These are phyloP conservation scores for Smithornis capensis DNA, from an alignment of 2,113 vertebrate species.

Conservation along the genomic window DNA sequence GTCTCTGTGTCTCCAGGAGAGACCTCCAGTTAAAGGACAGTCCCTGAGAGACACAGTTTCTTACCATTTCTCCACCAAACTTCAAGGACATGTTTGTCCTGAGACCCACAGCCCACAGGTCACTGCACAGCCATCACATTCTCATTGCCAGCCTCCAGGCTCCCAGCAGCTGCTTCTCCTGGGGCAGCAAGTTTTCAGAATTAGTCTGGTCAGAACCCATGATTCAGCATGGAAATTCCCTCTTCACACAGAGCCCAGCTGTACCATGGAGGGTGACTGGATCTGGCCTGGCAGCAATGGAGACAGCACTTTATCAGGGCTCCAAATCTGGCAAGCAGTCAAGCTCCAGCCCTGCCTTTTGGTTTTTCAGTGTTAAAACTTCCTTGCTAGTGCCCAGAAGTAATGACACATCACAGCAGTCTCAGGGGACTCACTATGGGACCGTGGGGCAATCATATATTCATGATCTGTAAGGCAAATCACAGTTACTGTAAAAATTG, in stretches of 20 bases:
- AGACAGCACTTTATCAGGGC: neutral
- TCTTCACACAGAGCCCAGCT: neutral
- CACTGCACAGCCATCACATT: neutral
- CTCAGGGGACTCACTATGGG: fast-evolving
- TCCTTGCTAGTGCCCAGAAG: neutral
- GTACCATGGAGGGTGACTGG: fast-evolving
- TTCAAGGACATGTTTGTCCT: neutral
- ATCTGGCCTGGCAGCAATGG: neutral
- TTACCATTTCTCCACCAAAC: neutral
- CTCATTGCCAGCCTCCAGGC: neutral
- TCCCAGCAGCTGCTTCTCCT: neutral
- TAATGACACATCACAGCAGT: neutral
- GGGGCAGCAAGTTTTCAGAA: neutral
- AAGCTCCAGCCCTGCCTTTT: neutral
- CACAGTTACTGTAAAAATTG: neutral
- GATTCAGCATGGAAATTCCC: neutral
- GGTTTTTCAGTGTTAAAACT: neutral
- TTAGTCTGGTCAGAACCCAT: neutral
- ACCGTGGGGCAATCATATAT: neutral
- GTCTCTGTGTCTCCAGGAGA: neutral
- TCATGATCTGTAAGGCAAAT: neutral
- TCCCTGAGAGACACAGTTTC: neutral
- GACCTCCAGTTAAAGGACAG: neutral
- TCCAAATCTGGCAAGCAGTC: neutral
- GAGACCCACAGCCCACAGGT: neutral